Conservation (phyloP, 2,113 vertebrate species). For the Varanus salvator region DNA sequence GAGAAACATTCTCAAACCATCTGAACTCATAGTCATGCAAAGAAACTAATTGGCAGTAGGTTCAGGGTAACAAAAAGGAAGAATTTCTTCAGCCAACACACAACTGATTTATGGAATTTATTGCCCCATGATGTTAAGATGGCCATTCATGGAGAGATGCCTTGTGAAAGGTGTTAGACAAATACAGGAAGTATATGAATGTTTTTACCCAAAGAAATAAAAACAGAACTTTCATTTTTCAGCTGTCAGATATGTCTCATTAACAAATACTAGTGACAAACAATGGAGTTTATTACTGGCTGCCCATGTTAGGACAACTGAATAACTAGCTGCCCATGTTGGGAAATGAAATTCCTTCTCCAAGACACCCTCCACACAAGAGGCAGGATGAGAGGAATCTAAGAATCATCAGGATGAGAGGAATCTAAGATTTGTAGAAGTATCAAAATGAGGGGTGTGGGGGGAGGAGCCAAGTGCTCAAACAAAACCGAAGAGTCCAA, state of each 20-base stretch:
- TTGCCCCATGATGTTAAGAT: conserved; percentile 2
- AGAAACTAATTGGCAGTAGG: neutral
- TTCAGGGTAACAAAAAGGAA: neutral
- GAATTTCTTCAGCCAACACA: neutral
- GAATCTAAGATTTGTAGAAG: neutral
- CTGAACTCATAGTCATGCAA: neutral
- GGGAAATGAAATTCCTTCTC: neutral
- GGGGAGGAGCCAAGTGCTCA: no score
- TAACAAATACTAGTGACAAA: neutral
- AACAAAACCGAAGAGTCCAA: neutral
- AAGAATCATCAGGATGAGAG: neutral
- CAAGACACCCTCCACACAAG: neutral
- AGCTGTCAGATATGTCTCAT: neutral
- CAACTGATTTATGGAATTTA: neutral
- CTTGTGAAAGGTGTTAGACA: neutral
- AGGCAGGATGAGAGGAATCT: neutral
- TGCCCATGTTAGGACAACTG: no score
- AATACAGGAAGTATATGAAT: neutral
- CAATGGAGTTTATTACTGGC: no score
- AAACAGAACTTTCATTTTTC: neutral
- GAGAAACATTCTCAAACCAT: neutral
- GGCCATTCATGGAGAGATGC: neutral
- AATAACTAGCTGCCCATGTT: neutral
- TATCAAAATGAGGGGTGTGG: no score
- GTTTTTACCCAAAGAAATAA: neutral